These are phyloP conservation scores for Nephrocerus scutellatus DNA, from an alignment of 2,888 invertebrate genomes.

Conservation along the genomic window DNA sequence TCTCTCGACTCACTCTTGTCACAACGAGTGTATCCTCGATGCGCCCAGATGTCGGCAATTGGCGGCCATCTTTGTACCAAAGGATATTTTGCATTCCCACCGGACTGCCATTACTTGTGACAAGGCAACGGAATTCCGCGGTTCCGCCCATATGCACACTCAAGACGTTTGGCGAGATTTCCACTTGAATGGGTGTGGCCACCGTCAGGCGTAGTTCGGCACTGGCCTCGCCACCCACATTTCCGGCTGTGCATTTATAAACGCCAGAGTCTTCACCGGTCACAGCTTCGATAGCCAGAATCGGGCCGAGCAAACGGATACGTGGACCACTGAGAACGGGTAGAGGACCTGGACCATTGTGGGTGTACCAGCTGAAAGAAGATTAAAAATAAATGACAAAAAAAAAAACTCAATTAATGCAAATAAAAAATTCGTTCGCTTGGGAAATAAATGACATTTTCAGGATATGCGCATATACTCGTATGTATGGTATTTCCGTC, in stretches of 20 bases:
- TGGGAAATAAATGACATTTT: too few relatives aligned
- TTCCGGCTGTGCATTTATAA: slow-evolving; percentile 63
- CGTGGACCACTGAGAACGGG: slow-evolving; percentile 59
- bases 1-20: slow-evolving; percentile 62
- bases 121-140: slow-evolving; percentile 63
- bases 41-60: slow-evolving; percentile 59
- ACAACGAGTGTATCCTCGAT: slow-evolving; percentile 59
- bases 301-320: slow-evolving; percentile 60
- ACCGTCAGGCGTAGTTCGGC: slow-evolving; percentile 61
- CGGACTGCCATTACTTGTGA: slow-evolving; percentile 53
- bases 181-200: slow-evolving; percentile 60
- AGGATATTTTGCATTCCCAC: slow-evolving; percentile 53
- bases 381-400: slow-evolving; percentile 9
- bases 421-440: too few relatives aligned
- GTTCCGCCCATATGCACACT: slow-evolving; percentile 69
- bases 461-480: too few relatives aligned
- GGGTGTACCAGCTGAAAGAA: slow-evolving; percentile 59
- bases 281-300: slow-evolving; percentile 64
- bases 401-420: too few relatives aligned
- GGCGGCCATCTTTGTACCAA: slow-evolving; percentile 64
- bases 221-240: slow-evolving; percentile 63
- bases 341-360: slow-evolving; percentile 58
- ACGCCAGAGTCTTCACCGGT: slow-evolving; percentile 61
- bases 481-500: background rate
- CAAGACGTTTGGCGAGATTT: slow-evolving; percentile 58